Evolutionary conservation across 2,888 invertebrate genomes (phyloP), one percentile per base, ranked within the genome.

Genomic region (Monoplex corrugatus): DNA sequence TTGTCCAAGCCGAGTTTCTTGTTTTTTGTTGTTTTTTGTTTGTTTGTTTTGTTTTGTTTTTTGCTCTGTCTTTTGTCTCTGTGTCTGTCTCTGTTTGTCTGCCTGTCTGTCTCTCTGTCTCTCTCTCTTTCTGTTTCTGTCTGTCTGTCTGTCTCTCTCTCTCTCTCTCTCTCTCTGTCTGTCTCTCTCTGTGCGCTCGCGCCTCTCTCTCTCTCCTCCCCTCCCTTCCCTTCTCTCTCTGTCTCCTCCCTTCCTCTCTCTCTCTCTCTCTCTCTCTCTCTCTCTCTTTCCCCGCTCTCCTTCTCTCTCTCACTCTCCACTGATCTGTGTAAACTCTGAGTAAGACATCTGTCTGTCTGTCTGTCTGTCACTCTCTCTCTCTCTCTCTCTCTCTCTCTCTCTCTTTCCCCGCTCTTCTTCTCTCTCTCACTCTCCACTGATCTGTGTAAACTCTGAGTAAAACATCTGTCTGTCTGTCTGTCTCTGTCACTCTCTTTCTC

Each of bases 401-500:
- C 68, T 23, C 13, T 68, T n/a, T 68, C 68, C 1, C 68, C n/a
- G 6, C 8, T 68, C n/a, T 1, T 68, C 68, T 68, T 68, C 68
- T 13, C 68, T 23, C 68, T 68, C 68, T 23, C 68, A 0, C 13
- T 68, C 28, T 68, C 28, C 63, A 23, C 63, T 16, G n/a, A n/a
- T n/a, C n/a, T n/a, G n/a, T n/a, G n/a, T n/a, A n/a, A n/a, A n/a
- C n/a, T n/a, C n/a, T n/a, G n/a, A n/a, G n/a, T n/a, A n/a, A n/a
- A n/a, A n/a, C n/a, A n/a, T 68, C 63, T 68, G 23, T 68, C 63
- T 68, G 19, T 68, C 63, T 68, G 23, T 68, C 63, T 68, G 23
- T 68, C 63, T 68, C 63, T 68, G 23, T 68, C 63, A 28, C 63
- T 68, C 63, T 68, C 63, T 68, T n/a, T 68, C 63, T 68, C 63